Conservation (phyloP, 2,888 invertebrate species). For the Linnaemya tessellans region DNA sequence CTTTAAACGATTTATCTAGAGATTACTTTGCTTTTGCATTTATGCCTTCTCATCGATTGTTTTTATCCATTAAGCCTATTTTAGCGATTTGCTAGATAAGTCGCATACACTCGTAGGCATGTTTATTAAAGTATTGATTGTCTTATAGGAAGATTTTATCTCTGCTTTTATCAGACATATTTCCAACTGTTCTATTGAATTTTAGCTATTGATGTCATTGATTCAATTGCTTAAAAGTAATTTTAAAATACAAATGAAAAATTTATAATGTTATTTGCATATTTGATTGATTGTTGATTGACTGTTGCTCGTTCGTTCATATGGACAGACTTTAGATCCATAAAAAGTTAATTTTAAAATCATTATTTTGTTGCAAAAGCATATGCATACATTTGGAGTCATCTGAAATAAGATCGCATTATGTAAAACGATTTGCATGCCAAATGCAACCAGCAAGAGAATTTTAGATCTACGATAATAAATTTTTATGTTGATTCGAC, state of each 20-base stretch:
- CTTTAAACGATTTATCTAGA: constrained; percentile 45
- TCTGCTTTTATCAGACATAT: neutral
- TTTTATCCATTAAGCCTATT: constrained; percentile 68
- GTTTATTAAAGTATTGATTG: constrained; percentile 39
- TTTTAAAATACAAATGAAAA: neutral
- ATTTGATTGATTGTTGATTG: constrained; percentile 53
- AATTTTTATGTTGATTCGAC: too few species aligned
- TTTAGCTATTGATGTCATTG: constrained; percentile 42
- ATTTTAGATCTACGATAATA: too few species aligned
- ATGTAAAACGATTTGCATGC: neutral
- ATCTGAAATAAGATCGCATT: constrained; percentile 26
- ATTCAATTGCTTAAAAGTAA: neutral
- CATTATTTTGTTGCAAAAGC: constrained; percentile 39
- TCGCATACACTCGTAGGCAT: too few species aligned
- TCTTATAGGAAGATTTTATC: constrained; percentile 22
- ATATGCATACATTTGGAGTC: constrained; percentile 32
- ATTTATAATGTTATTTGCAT: constrained; percentile 54
- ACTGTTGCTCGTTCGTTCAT: constrained; percentile 1
- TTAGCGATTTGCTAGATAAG: constrained; percentile 47
- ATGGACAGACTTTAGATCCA: constrained; percentile 5
- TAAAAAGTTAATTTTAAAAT: constrained; percentile 42
- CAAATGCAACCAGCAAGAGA: neutral
- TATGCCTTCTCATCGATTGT: constrained; percentile 45
- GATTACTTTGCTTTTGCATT: constrained; percentile 53
- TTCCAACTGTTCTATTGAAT: constrained; percentile 17